phyloP scores from a whole-genome alignment of 2,113 vertebrate genomes.

The Onychostruthus taczanowskii region DNA sequence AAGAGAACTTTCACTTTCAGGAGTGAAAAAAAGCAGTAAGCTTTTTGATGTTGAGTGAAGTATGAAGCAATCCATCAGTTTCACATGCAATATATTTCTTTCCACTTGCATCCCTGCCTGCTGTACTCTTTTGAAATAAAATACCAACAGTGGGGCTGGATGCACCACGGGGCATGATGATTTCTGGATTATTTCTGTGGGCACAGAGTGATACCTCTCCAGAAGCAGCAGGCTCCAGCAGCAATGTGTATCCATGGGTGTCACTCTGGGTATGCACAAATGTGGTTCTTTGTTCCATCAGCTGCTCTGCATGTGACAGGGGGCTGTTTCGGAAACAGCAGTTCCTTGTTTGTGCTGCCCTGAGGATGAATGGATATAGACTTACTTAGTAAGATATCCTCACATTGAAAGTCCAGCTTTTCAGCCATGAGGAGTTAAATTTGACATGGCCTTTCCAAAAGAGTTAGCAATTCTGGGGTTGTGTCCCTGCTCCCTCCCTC shows the following conservation, averaged over 20 bases:
- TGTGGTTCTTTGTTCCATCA: conserved; percentile 8
- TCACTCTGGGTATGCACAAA: background rate
- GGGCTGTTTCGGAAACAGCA: background rate
- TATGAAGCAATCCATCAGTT: background rate
- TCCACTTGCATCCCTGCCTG: background rate
- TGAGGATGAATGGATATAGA: background rate
- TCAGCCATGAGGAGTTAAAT: background rate
- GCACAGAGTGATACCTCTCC: background rate
- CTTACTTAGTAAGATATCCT: background rate
- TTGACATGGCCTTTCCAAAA: background rate
- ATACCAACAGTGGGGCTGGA: background rate
- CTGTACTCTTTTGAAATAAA: background rate
- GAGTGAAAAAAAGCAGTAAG: background rate
- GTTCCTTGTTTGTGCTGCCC: background rate
- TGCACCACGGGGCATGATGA: fast-evolving
- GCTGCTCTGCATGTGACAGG: conserved; percentile 18
- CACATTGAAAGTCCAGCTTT: background rate
- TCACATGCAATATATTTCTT: background rate
- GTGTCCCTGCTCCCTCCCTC: background rate
- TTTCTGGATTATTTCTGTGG: background rate
- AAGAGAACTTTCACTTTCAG: background rate
- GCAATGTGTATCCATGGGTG: background rate
- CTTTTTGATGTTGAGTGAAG: background rate
- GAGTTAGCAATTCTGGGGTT: background rate
- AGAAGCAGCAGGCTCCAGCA: background rate